phyloP scores from a whole-genome alignment of 2,797 vertebrate genomes.

The Platalea minor region DNA sequence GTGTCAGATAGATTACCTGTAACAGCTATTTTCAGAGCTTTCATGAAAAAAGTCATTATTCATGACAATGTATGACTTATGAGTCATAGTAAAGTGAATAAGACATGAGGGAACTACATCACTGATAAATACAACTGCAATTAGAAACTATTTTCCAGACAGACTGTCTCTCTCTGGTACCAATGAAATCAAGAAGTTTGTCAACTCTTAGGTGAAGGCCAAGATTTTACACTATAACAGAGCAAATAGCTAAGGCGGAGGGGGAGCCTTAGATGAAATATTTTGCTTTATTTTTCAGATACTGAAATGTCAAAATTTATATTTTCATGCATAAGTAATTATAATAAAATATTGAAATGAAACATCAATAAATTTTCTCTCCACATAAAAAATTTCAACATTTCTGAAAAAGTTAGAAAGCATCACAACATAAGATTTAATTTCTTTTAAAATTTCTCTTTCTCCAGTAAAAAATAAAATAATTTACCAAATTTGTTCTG shows the following conservation, averaged over 20 bases:
- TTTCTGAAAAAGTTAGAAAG: neutral
- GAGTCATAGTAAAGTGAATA: neutral
- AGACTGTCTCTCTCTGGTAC: neutral
- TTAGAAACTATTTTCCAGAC: neutral
- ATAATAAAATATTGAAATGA: neutral
- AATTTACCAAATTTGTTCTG: neutral
- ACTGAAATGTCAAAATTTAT: neutral
- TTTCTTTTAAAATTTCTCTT: neutral
- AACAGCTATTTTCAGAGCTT: neutral
- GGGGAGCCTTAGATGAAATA: neutral
- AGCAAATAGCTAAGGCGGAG: rapidly evolving
- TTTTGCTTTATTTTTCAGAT: neutral
- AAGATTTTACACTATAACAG: neutral
- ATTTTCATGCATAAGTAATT: neutral
- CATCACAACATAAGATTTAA: neutral
- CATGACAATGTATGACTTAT: neutral
- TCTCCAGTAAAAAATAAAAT: neutral
- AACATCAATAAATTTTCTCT: neutral
- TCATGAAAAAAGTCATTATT: neutral
- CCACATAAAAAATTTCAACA: neutral
- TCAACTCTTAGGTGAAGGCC: neutral
- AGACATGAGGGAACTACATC: neutral
- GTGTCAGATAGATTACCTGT: neutral
- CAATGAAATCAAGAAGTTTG: neutral
- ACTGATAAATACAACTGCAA: neutral